phyloP scores from a whole-genome alignment of 2,113 vertebrate species.

The Tapirus terrestris region DNA sequence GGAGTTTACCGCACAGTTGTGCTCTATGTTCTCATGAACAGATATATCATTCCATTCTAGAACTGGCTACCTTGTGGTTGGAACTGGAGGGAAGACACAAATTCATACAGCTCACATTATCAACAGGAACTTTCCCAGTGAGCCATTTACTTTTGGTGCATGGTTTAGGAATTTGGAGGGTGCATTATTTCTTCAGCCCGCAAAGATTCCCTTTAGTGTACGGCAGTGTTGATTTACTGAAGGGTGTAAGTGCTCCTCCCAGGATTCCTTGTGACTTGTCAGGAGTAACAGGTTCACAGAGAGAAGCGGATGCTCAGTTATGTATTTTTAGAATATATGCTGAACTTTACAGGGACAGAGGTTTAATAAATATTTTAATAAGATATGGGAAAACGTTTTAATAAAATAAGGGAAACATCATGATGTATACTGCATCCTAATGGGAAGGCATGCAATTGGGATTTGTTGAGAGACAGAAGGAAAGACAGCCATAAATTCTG shows the following conservation, averaged over 20 bases:
- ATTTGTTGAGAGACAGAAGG: slow-evolving; percentile 75
- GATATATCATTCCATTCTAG: slow-evolving; percentile 54
- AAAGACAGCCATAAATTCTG: slow-evolving; percentile 75
- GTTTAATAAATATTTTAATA: slow-evolving; percentile 66
- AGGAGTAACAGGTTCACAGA: neutral
- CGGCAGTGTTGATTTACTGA: neutral
- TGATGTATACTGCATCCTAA: slow-evolving; percentile 52
- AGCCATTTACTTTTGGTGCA: neutral
- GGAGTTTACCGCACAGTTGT: slow-evolving; percentile 50
- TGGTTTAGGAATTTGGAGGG: neutral
- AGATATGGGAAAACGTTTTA: slow-evolving; percentile 60
- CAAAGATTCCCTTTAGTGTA: neutral
- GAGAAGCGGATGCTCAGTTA: neutral
- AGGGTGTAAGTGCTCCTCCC: neutral
- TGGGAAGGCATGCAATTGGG: slow-evolving; percentile 48
- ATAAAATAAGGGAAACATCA: neutral
- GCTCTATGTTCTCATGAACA: slow-evolving; percentile 47
- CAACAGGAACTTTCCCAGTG: neutral
- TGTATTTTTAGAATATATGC: slow-evolving; percentile 26
- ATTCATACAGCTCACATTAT: neutral
- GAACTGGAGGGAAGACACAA: slow-evolving; percentile 64
- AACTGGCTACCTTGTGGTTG: slow-evolving; percentile 51
- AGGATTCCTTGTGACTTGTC: neutral
- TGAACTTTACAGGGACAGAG: neutral
- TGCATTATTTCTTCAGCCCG: neutral